Percentiles rank a stretch among this genome's conserved stretches.
Conservation (phyloP, 2,113 vertebrate genomes). For the Sceloporus undulatus region DNA sequence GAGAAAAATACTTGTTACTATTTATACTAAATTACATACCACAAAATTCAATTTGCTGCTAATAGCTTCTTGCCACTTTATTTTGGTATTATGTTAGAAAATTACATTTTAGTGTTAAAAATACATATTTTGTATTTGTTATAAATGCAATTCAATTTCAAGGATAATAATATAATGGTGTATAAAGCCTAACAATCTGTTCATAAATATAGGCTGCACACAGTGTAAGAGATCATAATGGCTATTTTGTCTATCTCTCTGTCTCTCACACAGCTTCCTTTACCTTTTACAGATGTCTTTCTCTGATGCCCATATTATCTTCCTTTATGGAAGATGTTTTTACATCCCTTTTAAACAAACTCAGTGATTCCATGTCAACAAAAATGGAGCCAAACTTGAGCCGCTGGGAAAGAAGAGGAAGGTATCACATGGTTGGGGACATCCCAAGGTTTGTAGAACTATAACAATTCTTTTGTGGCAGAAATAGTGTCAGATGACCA, state of each 20-base stretch:
- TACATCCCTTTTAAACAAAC: conserved; percentile 32
- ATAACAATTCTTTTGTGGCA: neutral
- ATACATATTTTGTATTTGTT: conserved; percentile 61
- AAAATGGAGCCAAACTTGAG: neutral
- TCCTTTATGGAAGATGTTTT: conserved; percentile 19
- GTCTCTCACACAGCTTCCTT: conserved; percentile 14
- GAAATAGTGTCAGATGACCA: neutral
- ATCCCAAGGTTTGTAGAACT: neutral
- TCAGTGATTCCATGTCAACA: neutral
- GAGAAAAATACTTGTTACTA: conserved; percentile 63
- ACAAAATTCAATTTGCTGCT: conserved; percentile 76
- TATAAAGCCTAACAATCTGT: conserved; percentile 59
- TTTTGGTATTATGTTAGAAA: conserved; percentile 73
- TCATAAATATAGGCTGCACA: conserved; percentile 54
- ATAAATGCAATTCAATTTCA: conserved; percentile 63
- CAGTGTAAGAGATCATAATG: conserved; percentile 54
- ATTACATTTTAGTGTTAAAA: conserved; percentile 73
- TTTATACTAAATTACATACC: conserved; percentile 75
- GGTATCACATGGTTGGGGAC: neutral
- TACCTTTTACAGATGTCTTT: conserved; percentile 9
- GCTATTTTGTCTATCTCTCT: conserved; percentile 37
- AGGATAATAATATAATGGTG: conserved; percentile 48
- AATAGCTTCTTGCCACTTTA: conserved; percentile 75
- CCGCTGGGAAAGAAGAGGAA: neutral
- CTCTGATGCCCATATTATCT: conserved; percentile 30